A percentile compares a stretch with the other conserved stretches of the same genome.
Evolutionary conservation across 1,140 invertebrate species (phyloP).

Genomic region (Phocides pigmalion): DNA sequence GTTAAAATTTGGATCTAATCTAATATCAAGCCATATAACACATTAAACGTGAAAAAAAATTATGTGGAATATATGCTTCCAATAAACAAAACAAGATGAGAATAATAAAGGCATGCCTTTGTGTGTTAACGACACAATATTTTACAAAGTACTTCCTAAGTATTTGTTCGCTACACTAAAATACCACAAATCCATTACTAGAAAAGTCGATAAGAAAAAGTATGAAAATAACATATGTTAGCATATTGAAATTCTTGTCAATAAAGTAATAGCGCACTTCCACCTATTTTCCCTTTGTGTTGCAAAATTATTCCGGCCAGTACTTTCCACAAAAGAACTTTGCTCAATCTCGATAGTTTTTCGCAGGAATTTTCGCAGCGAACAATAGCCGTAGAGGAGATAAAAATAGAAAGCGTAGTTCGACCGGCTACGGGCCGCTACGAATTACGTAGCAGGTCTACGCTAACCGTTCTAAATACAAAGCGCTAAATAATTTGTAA

Average conservation of each 20-base stretch:
- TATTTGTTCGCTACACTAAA: too few relatives aligned
- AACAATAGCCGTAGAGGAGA: constrained; percentile 21
- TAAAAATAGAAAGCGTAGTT: constrained; percentile 30
- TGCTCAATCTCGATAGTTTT: constrained; percentile 33
- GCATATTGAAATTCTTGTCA: constrained; percentile 11
- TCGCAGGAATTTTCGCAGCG: constrained; percentile 20
- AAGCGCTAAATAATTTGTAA: constrained; percentile 9
- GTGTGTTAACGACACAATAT: too few relatives aligned
- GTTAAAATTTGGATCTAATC: too few relatives aligned
- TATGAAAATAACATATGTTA: background rate
- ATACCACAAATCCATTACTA: too few relatives aligned
- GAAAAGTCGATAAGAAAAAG: too few relatives aligned
- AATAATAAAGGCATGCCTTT: too few relatives aligned
- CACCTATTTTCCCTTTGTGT: constrained; percentile 14
- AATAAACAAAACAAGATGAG: too few relatives aligned
- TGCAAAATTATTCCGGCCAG: constrained; percentile 26
- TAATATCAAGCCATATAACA: too few relatives aligned
- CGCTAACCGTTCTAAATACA: constrained; percentile 10
- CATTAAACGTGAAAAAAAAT: too few relatives aligned
- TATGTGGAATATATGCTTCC: too few relatives aligned
- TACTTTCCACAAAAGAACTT: constrained; percentile 29
- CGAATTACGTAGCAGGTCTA: constrained; percentile 26
- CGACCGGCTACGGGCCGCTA: constrained; percentile 10
- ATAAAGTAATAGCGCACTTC: constrained; percentile 18
- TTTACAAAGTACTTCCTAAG: too few relatives aligned